Conservation (phyloP, 2,888 invertebrate species). For the Epinotia ramella region DNA sequence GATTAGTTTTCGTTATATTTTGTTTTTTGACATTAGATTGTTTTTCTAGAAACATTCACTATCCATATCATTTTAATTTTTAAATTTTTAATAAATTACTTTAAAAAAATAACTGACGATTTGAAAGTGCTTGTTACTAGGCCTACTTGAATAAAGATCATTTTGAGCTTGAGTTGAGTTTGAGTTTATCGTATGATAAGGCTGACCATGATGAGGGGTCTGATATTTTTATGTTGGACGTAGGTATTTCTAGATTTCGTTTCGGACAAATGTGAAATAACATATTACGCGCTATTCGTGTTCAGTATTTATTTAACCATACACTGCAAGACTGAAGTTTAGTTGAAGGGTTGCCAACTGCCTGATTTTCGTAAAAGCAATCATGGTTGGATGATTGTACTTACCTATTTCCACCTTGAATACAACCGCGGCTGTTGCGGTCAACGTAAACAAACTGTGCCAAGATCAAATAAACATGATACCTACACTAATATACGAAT, state of each 20-base stretch:
- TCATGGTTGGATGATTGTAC: not conserved
- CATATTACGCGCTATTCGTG: not conserved
- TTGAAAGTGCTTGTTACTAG: too few relatives aligned
- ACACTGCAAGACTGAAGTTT: not conserved
- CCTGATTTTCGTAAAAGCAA: not conserved
- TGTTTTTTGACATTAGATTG: too few relatives aligned
- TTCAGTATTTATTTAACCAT: not conserved
- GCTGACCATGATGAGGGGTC: too few relatives aligned
- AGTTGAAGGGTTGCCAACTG: not conserved
- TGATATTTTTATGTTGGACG: not conserved
- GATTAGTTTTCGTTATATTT: too few relatives aligned
- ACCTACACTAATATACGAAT: slow-evolving; percentile 12
- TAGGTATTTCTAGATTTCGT: not conserved
- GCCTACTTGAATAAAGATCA: too few relatives aligned
- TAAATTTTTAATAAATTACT: too few relatives aligned
- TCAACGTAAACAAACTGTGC: slow-evolving; percentile 29
- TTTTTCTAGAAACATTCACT: too few relatives aligned
- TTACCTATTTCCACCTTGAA: slow-evolving; percentile 30
- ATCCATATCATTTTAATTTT: too few relatives aligned
- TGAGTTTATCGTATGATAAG: too few relatives aligned
- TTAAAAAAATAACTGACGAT: too few relatives aligned
- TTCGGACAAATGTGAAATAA: not conserved
- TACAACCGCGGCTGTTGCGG: slow-evolving; percentile 22
- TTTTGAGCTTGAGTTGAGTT: too few relatives aligned
- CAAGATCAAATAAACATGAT: slow-evolving; percentile 38